Base-by-base conservation (phyloP, 2,113 vertebrate genomes). In the Lontra canadensis region DNA sequence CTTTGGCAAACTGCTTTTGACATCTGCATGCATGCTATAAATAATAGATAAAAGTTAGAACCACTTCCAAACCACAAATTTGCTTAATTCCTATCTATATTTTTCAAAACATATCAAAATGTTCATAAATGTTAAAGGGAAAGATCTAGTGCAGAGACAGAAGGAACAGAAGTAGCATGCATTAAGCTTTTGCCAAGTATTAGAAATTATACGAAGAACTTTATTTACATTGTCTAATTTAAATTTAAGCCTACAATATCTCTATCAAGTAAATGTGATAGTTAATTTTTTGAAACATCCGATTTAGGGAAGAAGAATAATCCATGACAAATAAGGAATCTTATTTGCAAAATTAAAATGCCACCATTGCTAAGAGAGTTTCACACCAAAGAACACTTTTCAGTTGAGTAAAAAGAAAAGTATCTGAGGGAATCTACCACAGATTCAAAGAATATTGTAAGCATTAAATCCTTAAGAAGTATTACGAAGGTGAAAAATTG, bases 401-500 rank as follows among this genome's bases (percentile, higher is more conserved):
- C 78, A 17, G 67, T 91, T 94, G 55, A 96, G 89, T 90, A 88
- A 76, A 95, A 94, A 97, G 67, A 91, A 88, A 97, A 87, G 34
- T 88, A 23, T 14, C 31, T 42, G 4, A 86, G 59, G 71, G 44
- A 96, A 76, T 57, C 86, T 12, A 73, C 74, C 20, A 36, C 20
- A 76, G 31, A 86, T 44, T 94, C 67, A 73, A 96, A 97, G 65
- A 95, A 95, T 8, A 94, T 81, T 29, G 67, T 26, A 88, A 94
- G 26, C 96, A 92, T 94, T 88, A 95, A 96, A 90, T 95, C 31
- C 73, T 85, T 59, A 92, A 88, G 71, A 96, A 96, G 91, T 92
- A 92, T 91, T 96, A 91, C 73, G 88, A 88, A 89, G 88, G 83
- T 96, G 93, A 98, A 97, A 96, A 97, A 97, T 97, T 78, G 55